A percentile compares a stretch with the other conserved stretches of the same genome.
These are phyloP conservation scores for Scaptodrosophila lebanonensis DNA, from an alignment of 1,140 invertebrate species.

Conservation along the genomic window DNA sequence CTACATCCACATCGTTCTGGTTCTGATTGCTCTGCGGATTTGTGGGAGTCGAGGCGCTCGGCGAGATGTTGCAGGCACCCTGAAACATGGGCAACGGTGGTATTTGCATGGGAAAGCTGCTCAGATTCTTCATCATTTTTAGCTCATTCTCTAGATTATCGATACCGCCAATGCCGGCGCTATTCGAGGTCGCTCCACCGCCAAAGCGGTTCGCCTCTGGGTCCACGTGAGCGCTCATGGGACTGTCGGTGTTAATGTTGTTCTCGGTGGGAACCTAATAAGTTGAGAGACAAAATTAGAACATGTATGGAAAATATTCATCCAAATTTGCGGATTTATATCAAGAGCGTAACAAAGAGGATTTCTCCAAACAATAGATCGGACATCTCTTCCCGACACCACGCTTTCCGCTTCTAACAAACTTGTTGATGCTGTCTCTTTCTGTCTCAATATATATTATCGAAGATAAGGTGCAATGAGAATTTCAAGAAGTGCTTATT, in stretches of 20 bases:
- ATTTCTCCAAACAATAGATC: no score
- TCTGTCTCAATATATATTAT: no score
- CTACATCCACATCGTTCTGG: slow-evolving; percentile 76
- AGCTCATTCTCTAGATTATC: slow-evolving; percentile 74
- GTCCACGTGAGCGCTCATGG: slow-evolving; percentile 71
- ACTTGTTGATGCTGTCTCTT: no score
- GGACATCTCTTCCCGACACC: no score
- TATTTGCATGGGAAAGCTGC: slow-evolving; percentile 76
- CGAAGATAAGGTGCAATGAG: no score
- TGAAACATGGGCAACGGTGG: slow-evolving; percentile 75
- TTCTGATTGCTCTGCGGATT: slow-evolving; percentile 75
- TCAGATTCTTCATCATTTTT: slow-evolving; percentile 76
- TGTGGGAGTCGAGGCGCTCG: slow-evolving; percentile 64
- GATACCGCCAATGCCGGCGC: slow-evolving; percentile 46
- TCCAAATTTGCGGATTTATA: no score
- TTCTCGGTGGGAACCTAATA: slow-evolving; percentile 66
- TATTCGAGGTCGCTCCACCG: slow-evolving; percentile 28
- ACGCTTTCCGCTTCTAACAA: no score
- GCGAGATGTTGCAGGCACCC: slow-evolving; percentile 71
- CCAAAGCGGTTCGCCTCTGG: slow-evolving; percentile 62
- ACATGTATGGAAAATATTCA: background rate
- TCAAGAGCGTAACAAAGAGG: no score
- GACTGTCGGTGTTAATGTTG: slow-evolving; percentile 72
- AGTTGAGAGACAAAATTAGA: background rate
- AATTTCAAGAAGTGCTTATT: no score